Evolutionary conservation across 2,113 vertebrate genomes (phyloP), one percentile per base, ranked within the genome.

Genomic region (Bufo gargarizans): DNA sequence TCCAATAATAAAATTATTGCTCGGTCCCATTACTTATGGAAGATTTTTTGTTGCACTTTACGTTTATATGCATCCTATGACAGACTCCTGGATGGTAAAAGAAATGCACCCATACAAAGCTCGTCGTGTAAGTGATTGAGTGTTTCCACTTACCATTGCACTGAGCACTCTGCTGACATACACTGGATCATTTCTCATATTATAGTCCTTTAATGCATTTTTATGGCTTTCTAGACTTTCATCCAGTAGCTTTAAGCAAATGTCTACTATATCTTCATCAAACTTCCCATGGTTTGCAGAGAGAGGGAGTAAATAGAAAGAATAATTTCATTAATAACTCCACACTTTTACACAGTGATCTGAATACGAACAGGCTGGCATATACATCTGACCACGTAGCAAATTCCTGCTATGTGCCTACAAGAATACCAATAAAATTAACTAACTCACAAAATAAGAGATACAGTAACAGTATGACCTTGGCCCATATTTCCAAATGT

Each of bases 261-360:
- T 92, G 81, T 91, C 91, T 85, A 93, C 74, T 88, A 92, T 91
- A 2, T 91, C 90, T 3, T 93, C 91, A 91, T 93, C 92, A 91
- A 91, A 92, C 91, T 93, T 72, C 0, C 56, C 22, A 49, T 49
- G 22, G 55, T 14, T 72, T 53, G 10, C 22, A 33, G 33, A 33
- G 19, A 13, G 5, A 58, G 53, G 14, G 2, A 77, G 6, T 84
- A 79, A 22, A 67, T 7, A 13, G 76, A 45, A 43, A n/a, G 16
- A 63, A 82, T 12, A 61, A 19, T 55, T 55, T 12, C 4, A 13
- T 77, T 55, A 55, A 19, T 22, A 1, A 77, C 1, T 19, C 20
- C 17, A 16, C 5, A 14, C 3, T 13, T 67, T 2, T 67, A 67
- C n/a, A 22, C 16, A 17, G 13, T 61, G 19, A 61, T 61, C 16